Base-by-base conservation (phyloP, 2,888 invertebrate species). In the Hydropsyche betteni region DNA sequence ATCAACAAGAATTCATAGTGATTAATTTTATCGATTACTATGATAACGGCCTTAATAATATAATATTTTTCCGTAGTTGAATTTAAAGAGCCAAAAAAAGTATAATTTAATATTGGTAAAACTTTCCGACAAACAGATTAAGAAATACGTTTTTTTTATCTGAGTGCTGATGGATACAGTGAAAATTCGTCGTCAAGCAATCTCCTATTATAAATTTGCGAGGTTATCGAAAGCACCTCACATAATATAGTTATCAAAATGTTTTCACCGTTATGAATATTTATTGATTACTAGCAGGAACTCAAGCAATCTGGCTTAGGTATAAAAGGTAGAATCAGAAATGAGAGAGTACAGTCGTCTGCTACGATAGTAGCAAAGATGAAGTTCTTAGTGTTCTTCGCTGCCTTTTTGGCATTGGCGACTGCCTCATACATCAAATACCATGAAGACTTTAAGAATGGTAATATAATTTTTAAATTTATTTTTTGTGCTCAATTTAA, bases 311-410 rank as follows among this genome's bases (percentile, higher is more conserved):
- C n/a, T 7, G 34, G 34, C 33, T 10, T 64, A 34, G 8, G 64
- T 64, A 64, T 64, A 64, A 64, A 64, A 64, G 36, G 64, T 36
- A 36, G 34, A 34, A 36, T 64, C 64, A n/a, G 12, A 8, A 44
- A 44, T 44, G 34, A 36, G 6, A 24, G 8, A n/a, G 64, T 64
- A 64, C 64, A 64, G 64, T 64, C 64, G 64, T 64, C 33, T 36
- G 64, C n/a, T 64, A n/a, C 64, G 1, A 71, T 7, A 53, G 71
- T 55, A 53, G 55, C 69, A 74, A 44, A 53, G 69, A 75, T 75
- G 75, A 75, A 72, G 75, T 52, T 61, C 68, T 68, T 75, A 33
- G 71, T 61, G 72, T 70, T 53, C 51, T 61, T 73, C 73, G 36
- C 53, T 44, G 34, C 53, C 73, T 73, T 38, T 44, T 24, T 73